phyloP scores from a whole-genome alignment of 2,888 invertebrate species.

The Helleia helle region DNA sequence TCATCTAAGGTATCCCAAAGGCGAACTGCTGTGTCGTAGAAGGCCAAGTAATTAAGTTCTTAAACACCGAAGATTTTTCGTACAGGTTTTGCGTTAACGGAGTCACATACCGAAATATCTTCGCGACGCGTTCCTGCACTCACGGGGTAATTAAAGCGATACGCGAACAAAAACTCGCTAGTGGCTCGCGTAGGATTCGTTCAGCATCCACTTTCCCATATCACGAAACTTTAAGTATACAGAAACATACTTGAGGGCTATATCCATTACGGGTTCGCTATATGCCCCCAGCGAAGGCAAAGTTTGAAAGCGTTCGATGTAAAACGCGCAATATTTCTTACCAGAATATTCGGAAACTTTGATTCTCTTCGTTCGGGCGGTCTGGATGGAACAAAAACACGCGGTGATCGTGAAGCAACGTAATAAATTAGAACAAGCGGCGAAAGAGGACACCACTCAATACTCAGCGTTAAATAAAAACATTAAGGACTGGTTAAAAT shows the following conservation, averaged over 20 bases:
- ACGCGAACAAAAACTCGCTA: conserved; percentile 49
- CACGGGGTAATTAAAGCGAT: conserved; percentile 62
- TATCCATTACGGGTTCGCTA: background rate
- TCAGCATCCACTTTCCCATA: background rate
- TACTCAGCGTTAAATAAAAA: conserved; percentile 70
- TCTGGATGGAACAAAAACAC: conserved; percentile 48
- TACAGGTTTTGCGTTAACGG: conserved; percentile 23
- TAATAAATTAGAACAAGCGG: conserved; percentile 66
- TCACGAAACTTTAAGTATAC: background rate
- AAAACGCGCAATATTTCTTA: background rate
- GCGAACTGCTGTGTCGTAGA: conserved; percentile 15
- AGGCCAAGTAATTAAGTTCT: conserved; percentile 30
- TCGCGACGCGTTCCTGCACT: conserved; percentile 27
- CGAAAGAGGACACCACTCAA: conserved; percentile 66
- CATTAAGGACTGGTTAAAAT: conserved; percentile 67
- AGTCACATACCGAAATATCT: conserved; percentile 28
- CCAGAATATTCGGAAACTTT: background rate
- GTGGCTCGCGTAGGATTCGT: conserved; percentile 29
- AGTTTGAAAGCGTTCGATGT: background rate
- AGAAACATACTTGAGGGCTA: background rate
- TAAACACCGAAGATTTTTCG: conserved; percentile 28
- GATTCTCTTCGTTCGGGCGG: conserved; percentile 20
- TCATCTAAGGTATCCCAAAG: conserved; percentile 1
- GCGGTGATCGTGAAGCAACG: conserved; percentile 42
- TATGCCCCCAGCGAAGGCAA: too few species aligned